Evolutionary conservation across 2,113 vertebrate species (phyloP).

Genomic region (Myodes glareolus): DNA sequence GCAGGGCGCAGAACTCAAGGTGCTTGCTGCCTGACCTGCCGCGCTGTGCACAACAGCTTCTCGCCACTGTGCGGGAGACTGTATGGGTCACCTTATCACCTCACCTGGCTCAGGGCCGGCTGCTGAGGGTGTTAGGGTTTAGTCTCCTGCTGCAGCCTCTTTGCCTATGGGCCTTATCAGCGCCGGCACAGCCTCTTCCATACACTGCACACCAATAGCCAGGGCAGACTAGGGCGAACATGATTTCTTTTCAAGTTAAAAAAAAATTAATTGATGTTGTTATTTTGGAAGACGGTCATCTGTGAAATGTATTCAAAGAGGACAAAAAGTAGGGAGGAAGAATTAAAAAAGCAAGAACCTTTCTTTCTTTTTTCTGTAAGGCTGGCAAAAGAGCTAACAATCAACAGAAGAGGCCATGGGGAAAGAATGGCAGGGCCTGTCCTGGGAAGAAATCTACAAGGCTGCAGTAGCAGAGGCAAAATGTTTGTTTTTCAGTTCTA

Average conservation of each 20-base stretch:
- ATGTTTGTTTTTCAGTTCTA: not conserved
- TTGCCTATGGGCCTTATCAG: conserved; percentile 82
- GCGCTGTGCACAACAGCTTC: not conserved
- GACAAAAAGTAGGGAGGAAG: not conserved
- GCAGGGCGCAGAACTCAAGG: not conserved
- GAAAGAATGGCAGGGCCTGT: not conserved
- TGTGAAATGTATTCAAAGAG: conserved; percentile 72
- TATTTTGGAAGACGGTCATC: conserved; percentile 76
- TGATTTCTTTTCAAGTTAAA: conserved; percentile 76
- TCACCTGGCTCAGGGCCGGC: not conserved
- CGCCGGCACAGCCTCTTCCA: conserved; percentile 73
- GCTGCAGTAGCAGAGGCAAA: not conserved
- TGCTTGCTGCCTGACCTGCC: rapidly evolving
- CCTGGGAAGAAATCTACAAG: not conserved
- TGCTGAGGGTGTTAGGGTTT: not conserved
- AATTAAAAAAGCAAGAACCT: conserved; percentile 41
- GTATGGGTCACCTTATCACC: not conserved
- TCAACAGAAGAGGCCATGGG: conserved; percentile 4
- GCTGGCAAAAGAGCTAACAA: conserved; percentile 37
- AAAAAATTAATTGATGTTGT: conserved; percentile 84
- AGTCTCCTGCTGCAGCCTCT: conserved; percentile 60
- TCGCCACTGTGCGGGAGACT: not conserved
- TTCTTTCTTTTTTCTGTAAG: not conserved
- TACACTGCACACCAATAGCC: conserved; percentile 67
- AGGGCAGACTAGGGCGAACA: conserved; percentile 58